Evolutionary conservation across 2,888 invertebrate genomes (phyloP).

Genomic region (Stenodema calcarata): DNA sequence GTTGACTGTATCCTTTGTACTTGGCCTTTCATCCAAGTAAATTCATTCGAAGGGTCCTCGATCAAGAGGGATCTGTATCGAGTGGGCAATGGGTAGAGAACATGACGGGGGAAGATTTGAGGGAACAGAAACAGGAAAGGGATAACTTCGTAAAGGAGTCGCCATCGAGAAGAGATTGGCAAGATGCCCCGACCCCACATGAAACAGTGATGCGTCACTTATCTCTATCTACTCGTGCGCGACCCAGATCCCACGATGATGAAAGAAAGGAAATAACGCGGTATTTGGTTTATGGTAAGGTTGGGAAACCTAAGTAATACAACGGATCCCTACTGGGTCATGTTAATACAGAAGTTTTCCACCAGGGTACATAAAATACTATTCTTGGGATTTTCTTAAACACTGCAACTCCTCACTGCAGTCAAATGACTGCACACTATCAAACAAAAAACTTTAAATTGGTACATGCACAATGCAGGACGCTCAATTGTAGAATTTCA

Average conservation of each 20-base stretch:
- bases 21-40: background rate
- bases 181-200: background rate
- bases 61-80: background rate
- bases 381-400: background rate
- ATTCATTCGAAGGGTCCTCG: background rate
- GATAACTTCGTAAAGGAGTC: background rate
- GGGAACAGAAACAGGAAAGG: background rate
- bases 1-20: background rate
- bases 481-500: no score
- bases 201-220: constrained; percentile 29
- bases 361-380: background rate
- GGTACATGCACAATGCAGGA: no score
- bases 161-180: background rate
- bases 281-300: background rate
- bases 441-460: no score
- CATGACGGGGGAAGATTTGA: background rate
- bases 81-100: background rate
- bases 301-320: background rate
- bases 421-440: no score
- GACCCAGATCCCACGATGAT: constrained; percentile 28
- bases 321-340: background rate
- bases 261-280: constrained; percentile 7
- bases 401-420: background rate
- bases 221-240: constrained; percentile 21
- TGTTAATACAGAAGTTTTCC: background rate